Conservation (phyloP, 2,113 vertebrate species). For the Zingel zingel region DNA sequence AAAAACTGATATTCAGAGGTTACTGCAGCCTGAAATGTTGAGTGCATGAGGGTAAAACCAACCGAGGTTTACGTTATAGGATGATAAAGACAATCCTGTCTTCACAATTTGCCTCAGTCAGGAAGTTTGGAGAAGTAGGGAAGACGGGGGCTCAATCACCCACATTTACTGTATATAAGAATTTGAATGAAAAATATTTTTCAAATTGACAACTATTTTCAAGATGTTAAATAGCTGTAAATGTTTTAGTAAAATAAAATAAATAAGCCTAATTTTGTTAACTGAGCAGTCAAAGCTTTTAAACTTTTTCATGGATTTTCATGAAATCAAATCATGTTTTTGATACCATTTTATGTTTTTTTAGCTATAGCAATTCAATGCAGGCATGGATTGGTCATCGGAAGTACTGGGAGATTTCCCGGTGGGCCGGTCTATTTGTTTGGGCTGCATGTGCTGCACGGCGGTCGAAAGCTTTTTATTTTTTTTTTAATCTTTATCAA, state of each 20-base stretch:
- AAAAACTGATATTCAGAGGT: slow-evolving; percentile 5
- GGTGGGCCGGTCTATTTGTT: too few species aligned
- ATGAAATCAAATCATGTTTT: not conserved
- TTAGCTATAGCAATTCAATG: not conserved
- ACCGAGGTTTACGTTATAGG: not conserved
- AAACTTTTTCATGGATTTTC: not conserved
- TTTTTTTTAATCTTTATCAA: too few species aligned
- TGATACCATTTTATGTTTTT: not conserved
- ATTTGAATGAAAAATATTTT: not conserved
- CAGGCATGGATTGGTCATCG: not conserved
- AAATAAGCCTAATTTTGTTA: not conserved
- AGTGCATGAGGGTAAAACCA: slow-evolving; percentile 3
- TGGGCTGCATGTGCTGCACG: too few species aligned
- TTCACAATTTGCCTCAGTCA: slow-evolving; percentile 21
- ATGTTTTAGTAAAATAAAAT: not conserved
- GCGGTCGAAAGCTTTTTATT: too few species aligned
- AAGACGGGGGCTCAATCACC: not conserved
- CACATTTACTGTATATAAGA: not conserved
- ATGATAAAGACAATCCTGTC: slow-evolving; percentile 29
- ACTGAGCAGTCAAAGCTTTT: not conserved
- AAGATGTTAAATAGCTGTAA: slow-evolving; percentile 4
- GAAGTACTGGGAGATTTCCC: too few species aligned
- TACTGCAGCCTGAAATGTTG: not conserved
- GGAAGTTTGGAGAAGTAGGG: not conserved
- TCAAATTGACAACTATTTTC: not conserved